Evolutionary conservation across 2,113 vertebrate species (phyloP).

Genomic region (Herpailurus yagouaroundi): DNA sequence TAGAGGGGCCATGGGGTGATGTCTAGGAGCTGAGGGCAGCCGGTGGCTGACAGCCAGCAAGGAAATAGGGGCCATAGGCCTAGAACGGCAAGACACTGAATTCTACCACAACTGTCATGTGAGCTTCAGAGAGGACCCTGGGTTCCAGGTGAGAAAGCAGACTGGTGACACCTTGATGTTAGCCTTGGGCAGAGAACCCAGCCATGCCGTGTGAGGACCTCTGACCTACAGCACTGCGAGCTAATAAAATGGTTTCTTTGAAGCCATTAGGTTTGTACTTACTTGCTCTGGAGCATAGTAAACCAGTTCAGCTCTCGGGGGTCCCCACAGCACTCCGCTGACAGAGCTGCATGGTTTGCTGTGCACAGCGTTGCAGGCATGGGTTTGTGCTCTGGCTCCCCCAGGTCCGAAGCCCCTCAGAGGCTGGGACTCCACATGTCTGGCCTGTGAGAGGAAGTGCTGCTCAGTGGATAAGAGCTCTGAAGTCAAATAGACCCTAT

Average conservation of each 20-base stretch:
- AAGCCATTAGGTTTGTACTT: not conserved
- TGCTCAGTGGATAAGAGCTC: not conserved
- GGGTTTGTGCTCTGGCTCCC: fast-evolving
- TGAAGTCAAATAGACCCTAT: not conserved
- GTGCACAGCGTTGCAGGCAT: not conserved
- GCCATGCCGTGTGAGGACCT: not conserved
- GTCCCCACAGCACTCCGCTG: not conserved
- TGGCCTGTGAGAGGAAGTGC: not conserved
- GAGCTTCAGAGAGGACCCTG: not conserved
- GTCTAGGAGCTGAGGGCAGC: not conserved
- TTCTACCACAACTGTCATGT: not conserved
- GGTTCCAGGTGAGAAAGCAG: not conserved
- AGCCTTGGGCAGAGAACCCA: not conserved
- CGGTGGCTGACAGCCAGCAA: not conserved
- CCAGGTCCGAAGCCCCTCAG: not conserved
- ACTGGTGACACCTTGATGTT: not conserved
- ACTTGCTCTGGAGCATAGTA: not conserved
- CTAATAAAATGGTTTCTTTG: not conserved
- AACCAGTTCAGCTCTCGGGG: not conserved
- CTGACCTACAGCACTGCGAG: not conserved
- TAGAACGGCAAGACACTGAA: not conserved
- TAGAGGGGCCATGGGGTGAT: not conserved
- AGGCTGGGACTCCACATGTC: no score
- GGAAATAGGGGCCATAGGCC: not conserved
- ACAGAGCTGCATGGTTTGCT: not conserved